Conservation (phyloP, 2,797 vertebrate genomes). For the Novumbra hubbsi region DNA sequence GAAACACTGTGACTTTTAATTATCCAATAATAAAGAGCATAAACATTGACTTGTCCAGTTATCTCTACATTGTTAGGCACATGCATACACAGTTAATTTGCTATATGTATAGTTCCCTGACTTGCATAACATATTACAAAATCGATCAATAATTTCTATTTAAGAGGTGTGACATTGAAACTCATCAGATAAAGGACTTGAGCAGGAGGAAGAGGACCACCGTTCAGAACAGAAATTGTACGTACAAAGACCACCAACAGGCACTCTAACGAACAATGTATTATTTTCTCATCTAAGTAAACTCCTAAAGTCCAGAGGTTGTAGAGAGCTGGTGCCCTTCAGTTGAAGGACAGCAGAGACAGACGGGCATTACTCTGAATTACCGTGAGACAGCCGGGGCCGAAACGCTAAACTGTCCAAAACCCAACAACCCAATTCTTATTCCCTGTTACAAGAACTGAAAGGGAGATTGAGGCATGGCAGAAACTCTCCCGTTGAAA, state of each 20-base stretch:
- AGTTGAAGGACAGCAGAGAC: slow-evolving; percentile 15
- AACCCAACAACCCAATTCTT: background rate
- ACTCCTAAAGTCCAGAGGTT: slow-evolving; percentile 8
- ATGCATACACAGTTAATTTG: background rate
- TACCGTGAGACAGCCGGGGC: slow-evolving; percentile 3
- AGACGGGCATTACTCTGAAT: slow-evolving; percentile 9
- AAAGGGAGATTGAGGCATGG: no score
- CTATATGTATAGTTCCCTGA: background rate
- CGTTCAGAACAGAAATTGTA: background rate
- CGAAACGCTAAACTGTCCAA: background rate
- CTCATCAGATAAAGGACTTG: background rate
- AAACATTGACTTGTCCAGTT: background rate
- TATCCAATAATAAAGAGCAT: background rate
- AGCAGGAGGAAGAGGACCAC: background rate
- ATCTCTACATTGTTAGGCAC: background rate
- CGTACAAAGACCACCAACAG: background rate
- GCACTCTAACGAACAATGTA: background rate
- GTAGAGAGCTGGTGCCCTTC: background rate
- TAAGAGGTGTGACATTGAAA: background rate
- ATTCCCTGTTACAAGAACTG: background rate
- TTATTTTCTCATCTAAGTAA: slow-evolving; percentile 4
- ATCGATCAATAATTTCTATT: background rate
- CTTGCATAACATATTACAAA: background rate
- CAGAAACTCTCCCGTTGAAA: slow-evolving; percentile 20
- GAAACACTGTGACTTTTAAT: slow-evolving; percentile 8